Evolutionary conservation across 2,113 vertebrate species (phyloP).

Genomic region (Cephalopterus ornatus): DNA sequence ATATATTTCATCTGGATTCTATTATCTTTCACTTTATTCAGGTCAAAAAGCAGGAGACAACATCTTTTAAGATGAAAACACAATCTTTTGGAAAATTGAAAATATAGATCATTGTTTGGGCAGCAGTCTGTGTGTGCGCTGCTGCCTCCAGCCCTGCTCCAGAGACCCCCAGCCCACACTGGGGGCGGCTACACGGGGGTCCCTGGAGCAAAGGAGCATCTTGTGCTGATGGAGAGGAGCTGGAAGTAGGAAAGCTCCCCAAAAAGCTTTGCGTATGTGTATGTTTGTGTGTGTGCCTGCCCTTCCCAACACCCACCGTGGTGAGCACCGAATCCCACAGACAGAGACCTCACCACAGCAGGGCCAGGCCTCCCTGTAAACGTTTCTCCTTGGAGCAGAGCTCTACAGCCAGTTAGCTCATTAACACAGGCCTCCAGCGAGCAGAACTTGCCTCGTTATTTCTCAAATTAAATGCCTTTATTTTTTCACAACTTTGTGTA

Average conservation of each 20-base stretch:
- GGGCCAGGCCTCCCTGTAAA: not conserved
- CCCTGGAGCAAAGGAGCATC: not conserved
- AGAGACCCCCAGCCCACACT: accelerated
- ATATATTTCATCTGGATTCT: conserved; percentile 57
- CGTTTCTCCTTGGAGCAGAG: not conserved
- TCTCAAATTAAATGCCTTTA: not conserved
- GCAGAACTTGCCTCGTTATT: not conserved
- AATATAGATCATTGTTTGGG: conserved; percentile 41
- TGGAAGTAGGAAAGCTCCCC: accelerated
- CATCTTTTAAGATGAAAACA: conserved; percentile 47
- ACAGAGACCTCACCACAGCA: accelerated
- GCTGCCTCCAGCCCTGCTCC: not conserved
- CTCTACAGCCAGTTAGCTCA: not conserved
- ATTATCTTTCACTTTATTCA: conserved; percentile 60
- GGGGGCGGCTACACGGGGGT: accelerated
- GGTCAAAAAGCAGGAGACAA: conserved; percentile 70
- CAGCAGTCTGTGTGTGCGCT: accelerated
- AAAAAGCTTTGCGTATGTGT: accelerated
- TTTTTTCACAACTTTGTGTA: not conserved
- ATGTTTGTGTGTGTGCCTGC: not conserved
- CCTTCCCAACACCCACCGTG: not conserved
- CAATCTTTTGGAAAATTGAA: conserved; percentile 70
- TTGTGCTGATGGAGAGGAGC: not conserved
- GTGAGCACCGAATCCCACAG: accelerated
- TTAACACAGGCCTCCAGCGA: not conserved